Evolutionary conservation across 2,888 invertebrate genomes (phyloP), one percentile per base, ranked within the genome.

Genomic region (Dastarcus helophoroides): DNA sequence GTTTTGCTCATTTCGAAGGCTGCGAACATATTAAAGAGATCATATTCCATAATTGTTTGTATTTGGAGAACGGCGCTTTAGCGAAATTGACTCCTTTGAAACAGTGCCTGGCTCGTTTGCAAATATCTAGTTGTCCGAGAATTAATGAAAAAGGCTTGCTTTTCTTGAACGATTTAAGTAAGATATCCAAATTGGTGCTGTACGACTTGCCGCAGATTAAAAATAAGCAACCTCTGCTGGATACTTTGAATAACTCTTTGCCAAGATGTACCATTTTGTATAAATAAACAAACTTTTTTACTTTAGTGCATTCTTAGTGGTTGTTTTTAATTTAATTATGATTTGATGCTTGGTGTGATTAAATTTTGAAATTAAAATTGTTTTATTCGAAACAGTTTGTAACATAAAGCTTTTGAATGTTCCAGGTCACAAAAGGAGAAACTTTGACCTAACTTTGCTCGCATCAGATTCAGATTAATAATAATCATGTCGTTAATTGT

Each of bases 391-490:
- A 40, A 48, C 54, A 53, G n/a, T n/a, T n/a, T n/a, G n/a, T n/a
- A n/a, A n/a, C n/a, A n/a, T n/a, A n/a, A n/a, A n/a, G n/a, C n/a
- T n/a, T n/a, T n/a, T n/a, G 52, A 65, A 29, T 41, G 26, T 37
- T 29, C 27, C 64, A 81, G 81, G 82, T 83, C 24, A 85, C 85
- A 7, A 88, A 88, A 69, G 88, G 88, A 30, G 88, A 88, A 67
- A 86, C 86, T 2, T 63, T 88, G 44, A 84, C 83, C 59, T 85
- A 36, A 35, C 6, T 8, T 10, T 23, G 10, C 7, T 8, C 19
- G 19, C 6, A 19, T n/a, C n/a, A n/a, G n/a, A n/a, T n/a, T n/a
- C n/a, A n/a, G 19, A 19, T 10, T 23, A 23, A 23, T 6, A 7
- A 8, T 7, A 23, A 23, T 23, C 6, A 5, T 23, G 9, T 23